Evolutionary conservation across 2,797 vertebrate genomes (phyloP), one percentile per base, ranked within the genome.

Genomic region (Pangasius macronema): DNA sequence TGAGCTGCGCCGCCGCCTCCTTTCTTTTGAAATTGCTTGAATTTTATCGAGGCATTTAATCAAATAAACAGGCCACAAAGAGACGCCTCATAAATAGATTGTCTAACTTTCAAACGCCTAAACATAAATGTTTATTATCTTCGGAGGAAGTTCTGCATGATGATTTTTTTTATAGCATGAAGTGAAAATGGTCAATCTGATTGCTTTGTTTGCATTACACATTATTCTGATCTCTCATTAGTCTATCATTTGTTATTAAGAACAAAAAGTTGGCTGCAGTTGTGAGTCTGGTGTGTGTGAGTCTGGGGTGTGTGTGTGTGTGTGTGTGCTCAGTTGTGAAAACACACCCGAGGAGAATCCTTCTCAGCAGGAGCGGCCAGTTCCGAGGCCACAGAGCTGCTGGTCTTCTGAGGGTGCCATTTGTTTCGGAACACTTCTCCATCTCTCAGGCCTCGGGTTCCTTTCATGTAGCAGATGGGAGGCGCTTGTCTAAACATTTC

Each of bases 381-480:
- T 93, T 91, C 89, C 85, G 87, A 87, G 84, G 82, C 84, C 83
- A 88, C 87, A 6, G 81, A 90, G 91, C 91, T 84, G 91, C 88
- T 83, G 88, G 49, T 94, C 92, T 92, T 92, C 90, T 92, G 90
- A 91, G 84, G 91, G 36, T 49, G 85, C 92, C 94, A 93, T 93
- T 94, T 95, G 94, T 94, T 94, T 93, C 90, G 85, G 89, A 89
- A 89, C 79, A 90, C 89, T 86, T 89, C 83, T 90, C 63, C 89
- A 86, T 72, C 89, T 88, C 91, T 92, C 90, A 94, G 93, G 91
- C 86, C 85, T 0, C 80, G 27, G 70, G 70, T 11, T 49, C 87
- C 93, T 95, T 96, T 96, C 94, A 95, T 94, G 95, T 94, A 90
- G 92, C 95, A 96, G 94, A 95, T 95, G 95, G 93, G 92, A 91